These are phyloP conservation scores for Notarius lentiginosus DNA, from an alignment of 2,113 vertebrate species.

Conservation along the genomic window DNA sequence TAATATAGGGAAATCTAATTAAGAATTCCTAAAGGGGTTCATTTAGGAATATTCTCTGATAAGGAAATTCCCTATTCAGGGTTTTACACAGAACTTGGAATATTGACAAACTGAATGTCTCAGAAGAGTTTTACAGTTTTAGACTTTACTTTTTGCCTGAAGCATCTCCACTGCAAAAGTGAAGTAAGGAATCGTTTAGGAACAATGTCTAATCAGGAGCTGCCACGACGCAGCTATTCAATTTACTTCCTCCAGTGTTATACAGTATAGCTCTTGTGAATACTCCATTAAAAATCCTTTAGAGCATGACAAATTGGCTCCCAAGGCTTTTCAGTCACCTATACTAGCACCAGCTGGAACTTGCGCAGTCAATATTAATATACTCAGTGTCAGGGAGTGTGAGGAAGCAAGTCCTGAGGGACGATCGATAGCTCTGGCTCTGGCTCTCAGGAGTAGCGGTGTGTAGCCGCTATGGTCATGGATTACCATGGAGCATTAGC, in stretches of 20 bases:
- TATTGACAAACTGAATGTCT: background rate
- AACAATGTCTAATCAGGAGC: background rate
- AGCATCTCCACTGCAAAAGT: background rate
- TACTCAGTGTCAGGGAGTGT: constrained; percentile 60
- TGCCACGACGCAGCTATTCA: constrained; percentile 12
- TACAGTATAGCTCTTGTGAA: constrained; percentile 60
- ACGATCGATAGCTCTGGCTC: constrained; percentile 44
- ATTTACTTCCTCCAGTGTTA: constrained; percentile 16
- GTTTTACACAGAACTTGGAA: background rate
- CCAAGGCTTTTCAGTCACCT: constrained; percentile 67
- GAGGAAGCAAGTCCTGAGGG: constrained; percentile 43
- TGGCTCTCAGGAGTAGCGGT: constrained; percentile 14
- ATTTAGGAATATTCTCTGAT: background rate
- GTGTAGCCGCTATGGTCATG: constrained; percentile 27
- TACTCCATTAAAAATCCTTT: constrained; percentile 67
- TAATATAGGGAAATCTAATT: background rate
- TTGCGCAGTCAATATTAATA: constrained; percentile 76
- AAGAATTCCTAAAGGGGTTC: background rate
- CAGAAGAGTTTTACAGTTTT: background rate
- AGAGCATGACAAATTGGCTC: constrained; percentile 67
- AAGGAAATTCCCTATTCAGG: background rate
- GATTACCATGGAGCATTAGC: constrained; percentile 31
- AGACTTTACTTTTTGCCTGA: constrained; percentile 1
- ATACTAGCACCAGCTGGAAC: constrained; percentile 61
- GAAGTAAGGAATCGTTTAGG: constrained; percentile 1